phyloP scores from a whole-genome alignment of 2,113 vertebrate genomes.

The Aviceda subcristata region DNA sequence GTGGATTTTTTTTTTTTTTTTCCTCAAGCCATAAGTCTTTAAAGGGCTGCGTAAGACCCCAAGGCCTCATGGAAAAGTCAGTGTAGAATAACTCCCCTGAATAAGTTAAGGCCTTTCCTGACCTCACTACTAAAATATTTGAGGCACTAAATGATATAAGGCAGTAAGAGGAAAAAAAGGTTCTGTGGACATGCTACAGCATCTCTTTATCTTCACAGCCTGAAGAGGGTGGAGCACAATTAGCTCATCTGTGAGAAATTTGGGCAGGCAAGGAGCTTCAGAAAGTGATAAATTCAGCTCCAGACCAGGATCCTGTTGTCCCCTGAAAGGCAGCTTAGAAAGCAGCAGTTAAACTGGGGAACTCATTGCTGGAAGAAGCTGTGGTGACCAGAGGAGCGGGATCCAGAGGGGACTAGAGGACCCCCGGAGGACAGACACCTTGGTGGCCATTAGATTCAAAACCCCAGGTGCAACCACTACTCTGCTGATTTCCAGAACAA shows the following conservation, averaged over 20 bases:
- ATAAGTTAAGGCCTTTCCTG: neutral
- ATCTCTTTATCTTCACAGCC: conserved; percentile 53
- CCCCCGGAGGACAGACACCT: accelerated
- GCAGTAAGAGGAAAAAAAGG: neutral
- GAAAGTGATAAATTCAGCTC: neutral
- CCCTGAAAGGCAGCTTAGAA: neutral
- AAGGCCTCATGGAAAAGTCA: neutral
- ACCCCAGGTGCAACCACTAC: neutral
- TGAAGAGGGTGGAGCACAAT: conserved; percentile 24
- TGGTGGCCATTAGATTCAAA: neutral
- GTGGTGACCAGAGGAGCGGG: neutral
- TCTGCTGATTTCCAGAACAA: neutral
- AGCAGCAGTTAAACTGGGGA: neutral
- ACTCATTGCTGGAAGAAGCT: neutral
- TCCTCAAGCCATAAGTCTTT: neutral
- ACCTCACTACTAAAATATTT: conserved; percentile 16
- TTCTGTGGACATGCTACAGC: conserved; percentile 12
- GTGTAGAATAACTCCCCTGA: neutral
- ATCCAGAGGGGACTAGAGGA: neutral
- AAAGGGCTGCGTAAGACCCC: neutral
- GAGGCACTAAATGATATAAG: conserved; percentile 6
- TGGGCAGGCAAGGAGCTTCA: neutral
- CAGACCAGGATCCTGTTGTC: neutral
- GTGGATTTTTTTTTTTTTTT: neutral
- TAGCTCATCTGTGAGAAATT: conserved; percentile 40